Conservation (phyloP, 2,797 vertebrate genomes). For the Mareca strepera region DNA sequence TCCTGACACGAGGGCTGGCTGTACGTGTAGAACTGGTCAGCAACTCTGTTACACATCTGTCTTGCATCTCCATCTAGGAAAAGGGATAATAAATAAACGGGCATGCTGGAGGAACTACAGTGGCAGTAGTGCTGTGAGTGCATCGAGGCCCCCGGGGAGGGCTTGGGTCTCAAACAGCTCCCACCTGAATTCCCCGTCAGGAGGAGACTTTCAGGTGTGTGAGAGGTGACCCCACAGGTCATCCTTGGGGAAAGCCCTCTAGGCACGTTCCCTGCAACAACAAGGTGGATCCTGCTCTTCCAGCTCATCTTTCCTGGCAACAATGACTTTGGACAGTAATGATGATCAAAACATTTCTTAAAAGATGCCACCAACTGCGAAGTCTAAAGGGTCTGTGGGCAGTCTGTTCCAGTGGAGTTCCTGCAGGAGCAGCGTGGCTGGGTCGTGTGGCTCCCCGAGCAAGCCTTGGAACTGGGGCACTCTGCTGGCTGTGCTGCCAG, state of each 20-base stretch:
- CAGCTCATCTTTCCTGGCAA: too few relatives aligned
- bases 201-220: fast-evolving
- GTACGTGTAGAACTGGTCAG: too few relatives aligned
- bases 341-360: background rate
- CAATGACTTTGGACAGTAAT: background rate
- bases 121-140: background rate
- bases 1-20: fast-evolving
- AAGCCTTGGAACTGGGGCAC: fast-evolving
- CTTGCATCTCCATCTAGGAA: fast-evolving
- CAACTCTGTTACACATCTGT: background rate
- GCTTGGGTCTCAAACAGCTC: background rate
- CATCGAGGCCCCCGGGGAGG: background rate
- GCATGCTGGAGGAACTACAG: background rate
- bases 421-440: background rate
- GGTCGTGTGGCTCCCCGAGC: background rate
- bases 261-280: background rate
- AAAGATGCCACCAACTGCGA: background rate
- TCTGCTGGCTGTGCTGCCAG: background rate
- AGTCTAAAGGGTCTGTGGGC: background rate
- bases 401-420: background rate
- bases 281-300: too few relatives aligned
- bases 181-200: background rate
- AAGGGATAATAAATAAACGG: background rate
- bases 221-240: background rate
- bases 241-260: too few relatives aligned